These are phyloP conservation scores for Strongylocentrotus purpuratus DNA, from an alignment of 35 echinoderm and acorn worm genomes.

Conservation along the genomic window DNA sequence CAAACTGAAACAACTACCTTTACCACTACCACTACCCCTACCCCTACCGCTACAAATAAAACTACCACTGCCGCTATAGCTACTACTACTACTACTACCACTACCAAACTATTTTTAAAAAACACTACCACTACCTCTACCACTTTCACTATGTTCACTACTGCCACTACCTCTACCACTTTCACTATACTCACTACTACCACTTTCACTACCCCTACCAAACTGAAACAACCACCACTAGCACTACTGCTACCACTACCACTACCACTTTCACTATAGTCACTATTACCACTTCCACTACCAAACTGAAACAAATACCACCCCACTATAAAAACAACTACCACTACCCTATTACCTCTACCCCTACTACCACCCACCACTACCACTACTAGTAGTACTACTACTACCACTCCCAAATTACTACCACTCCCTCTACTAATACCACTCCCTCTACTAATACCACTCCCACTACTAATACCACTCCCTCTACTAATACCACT, in stretches of 20 bases:
- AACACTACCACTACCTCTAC: neutral
- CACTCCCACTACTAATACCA: no score
- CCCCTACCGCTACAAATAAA: neutral
- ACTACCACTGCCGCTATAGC: constrained; percentile 27
- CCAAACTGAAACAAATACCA: neutral
- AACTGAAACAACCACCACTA: neutral
- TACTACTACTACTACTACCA: constrained; percentile 38
- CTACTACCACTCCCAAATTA: neutral
- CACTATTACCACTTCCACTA: neutral
- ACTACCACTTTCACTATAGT: neutral
- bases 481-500: no score
- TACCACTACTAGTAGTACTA: neutral
- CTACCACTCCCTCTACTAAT: neutral
- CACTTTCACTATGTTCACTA: neutral
- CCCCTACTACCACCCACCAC: neutral
- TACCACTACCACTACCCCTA: constrained; percentile 41
- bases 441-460: neutral
- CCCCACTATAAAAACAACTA: no score
- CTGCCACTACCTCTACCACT: neutral
- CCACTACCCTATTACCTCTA: no score
- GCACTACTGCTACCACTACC: neutral
- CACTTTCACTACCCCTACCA: neutral
- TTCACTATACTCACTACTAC: neutral
- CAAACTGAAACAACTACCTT: neutral
- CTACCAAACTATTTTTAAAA: constrained; percentile 5